A percentile compares a stretch with the other conserved stretches of the same genome.
Conservation (phyloP, 2,113 vertebrate species). For the Epinephelus fuscoguttatus region DNA sequence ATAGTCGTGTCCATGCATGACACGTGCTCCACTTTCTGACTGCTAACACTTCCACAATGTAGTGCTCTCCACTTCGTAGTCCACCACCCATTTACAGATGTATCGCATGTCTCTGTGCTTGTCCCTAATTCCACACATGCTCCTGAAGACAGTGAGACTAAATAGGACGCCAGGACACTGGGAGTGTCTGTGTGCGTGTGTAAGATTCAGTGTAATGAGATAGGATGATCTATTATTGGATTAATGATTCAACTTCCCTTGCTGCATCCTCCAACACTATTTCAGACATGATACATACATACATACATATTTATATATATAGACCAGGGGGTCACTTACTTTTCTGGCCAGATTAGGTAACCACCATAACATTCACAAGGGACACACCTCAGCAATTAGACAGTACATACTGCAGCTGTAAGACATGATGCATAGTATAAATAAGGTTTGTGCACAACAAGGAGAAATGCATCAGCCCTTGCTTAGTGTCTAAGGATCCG, state of each 20-base stretch:
- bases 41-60: background rate
- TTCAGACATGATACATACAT: constrained; percentile 71
- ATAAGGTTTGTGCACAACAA: constrained; percentile 43
- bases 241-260: constrained; percentile 75
- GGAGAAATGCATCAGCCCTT: constrained; percentile 32
- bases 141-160: constrained; percentile 58
- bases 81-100: constrained; percentile 1
- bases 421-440: constrained; percentile 55
- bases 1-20: background rate
- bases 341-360: constrained; percentile 68
- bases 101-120: constrained; percentile 39
- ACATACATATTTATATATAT: constrained; percentile 54
- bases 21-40: background rate
- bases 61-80: background rate
- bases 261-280: constrained; percentile 51
- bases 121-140: constrained; percentile 58
- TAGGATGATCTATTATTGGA: constrained; percentile 82
- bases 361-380: constrained; percentile 56
- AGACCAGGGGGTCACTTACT: constrained; percentile 46
- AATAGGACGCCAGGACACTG: constrained; percentile 43
- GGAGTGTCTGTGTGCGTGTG: constrained; percentile 37
- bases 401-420: constrained; percentile 26
- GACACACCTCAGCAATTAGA: constrained; percentile 54
- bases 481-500: constrained; percentile 32
- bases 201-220: constrained; percentile 76